phyloP scores from a whole-genome alignment of 2,888 invertebrate species.

The Conus canariensis region DNA sequence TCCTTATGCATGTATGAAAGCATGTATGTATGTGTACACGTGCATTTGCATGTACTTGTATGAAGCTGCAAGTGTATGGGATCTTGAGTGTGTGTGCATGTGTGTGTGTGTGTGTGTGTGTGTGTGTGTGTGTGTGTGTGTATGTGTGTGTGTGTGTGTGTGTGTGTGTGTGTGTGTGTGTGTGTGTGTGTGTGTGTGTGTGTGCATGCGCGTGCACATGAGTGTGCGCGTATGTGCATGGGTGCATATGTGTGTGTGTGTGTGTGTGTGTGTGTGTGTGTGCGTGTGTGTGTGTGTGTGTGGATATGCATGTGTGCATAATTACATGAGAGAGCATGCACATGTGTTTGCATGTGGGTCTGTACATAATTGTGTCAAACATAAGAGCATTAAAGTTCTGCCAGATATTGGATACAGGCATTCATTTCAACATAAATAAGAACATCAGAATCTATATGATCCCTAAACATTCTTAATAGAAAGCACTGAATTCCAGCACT shows the following conservation, averaged over 20 bases:
- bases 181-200: neutral
- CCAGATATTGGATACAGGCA: too few relatives aligned
- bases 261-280: neutral
- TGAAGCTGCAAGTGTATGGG: neutral
- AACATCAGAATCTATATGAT: too few relatives aligned
- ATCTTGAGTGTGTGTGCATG: neutral
- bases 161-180: neutral
- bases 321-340: too few relatives aligned
- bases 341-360: too few relatives aligned
- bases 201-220: neutral
- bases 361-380: too few relatives aligned
- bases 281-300: neutral
- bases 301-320: neutral
- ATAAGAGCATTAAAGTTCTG: too few relatives aligned
- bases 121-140: neutral
- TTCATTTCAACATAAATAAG: too few relatives aligned
- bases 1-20: neutral
- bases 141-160: neutral
- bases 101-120: neutral
- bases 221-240: neutral
- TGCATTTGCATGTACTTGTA: neutral
- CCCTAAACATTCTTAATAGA: too few relatives aligned
- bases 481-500: too few relatives aligned
- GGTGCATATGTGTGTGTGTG: neutral
- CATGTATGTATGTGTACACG: neutral